Evolutionary conservation across 2,888 invertebrate species (phyloP), one percentile per base, ranked within the genome.

Genomic region (Cryptocheilus praepositus): DNA sequence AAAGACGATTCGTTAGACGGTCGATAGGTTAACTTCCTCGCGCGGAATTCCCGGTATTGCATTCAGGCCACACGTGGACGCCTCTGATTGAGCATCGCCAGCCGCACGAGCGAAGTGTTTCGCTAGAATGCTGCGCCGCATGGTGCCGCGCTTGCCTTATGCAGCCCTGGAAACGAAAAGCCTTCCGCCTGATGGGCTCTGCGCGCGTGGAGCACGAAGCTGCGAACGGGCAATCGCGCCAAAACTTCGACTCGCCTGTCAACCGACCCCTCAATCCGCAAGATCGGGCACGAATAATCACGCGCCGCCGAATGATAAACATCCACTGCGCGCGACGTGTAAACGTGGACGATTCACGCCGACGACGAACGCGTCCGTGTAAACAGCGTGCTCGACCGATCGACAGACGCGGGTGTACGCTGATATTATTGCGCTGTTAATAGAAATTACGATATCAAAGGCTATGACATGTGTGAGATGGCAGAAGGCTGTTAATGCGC

Each of bases 221-320:
- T 69, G 66, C 69, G 62, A 67, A 68, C 56, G 66, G 36, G 72
- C 69, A 65, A 69, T 64, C 68, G 65, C 61, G 56, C 63, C 69
- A 52, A 68, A 70, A 77, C 67, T 71, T 72, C 66, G 75, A 64
- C 68, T 74, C 61, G 54, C 58, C 84, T 85, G 84, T 85, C 86
- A 85, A 83, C 83, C 36, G 36, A 36, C 36, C 36, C 36, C 36
- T 36, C 36, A 36, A 36, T 36, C 36, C 36, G 36, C 36, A 36
- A 49, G 16, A 16, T 49, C 49, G 49, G 5, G 5, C 49, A 18
- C 49, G 49, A 49, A 18, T 18, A 49, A 49, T 49, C 18, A 49
- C 49, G n/a, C 49, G 16, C 49, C 36, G 25, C 36, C 36, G 8
- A 11, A 36, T 36, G 36, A 36, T 36, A 36, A 36, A 36, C 36